Base-by-base conservation (phyloP, 2,797 vertebrate species). In the Hirundo rustica region DNA sequence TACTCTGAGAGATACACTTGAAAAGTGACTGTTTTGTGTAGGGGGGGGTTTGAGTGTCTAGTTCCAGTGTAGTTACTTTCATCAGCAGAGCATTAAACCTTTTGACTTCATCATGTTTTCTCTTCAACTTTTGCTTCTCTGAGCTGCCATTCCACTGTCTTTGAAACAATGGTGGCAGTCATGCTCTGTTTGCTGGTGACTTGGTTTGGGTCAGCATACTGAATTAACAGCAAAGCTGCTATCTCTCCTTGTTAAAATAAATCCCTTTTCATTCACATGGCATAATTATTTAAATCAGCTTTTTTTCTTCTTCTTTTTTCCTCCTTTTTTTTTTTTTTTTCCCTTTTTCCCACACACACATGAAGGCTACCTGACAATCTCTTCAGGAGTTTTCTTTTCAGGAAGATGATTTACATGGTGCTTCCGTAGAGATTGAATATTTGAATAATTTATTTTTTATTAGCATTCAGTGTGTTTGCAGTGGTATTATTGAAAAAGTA, bases 381-480 rank as follows among this genome's bases (percentile, higher is more conserved):
- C 66, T 81, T 84, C 51, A 84, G 48, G 85, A 96, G 76, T 88
- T 94, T 94, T 91, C 66, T 89, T 93, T 92, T 88, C 85, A 90
- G 67, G 87, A 92, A 70, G 62, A 47, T 92, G 67, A 88, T 92
- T 95, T 77, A 47, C 5, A 5, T 86, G 55, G 29, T 53, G 55
- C 76, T 83, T 96, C 87, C 1, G 4, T 71, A 89, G 88, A 95
- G 89, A 70, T 55, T 4, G 13, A 88, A 64, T 92, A 85, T 93
- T 92, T 95, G 82, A 93, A 93, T 95, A 94, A 85, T 91, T 92
- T 94, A 92, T 96, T 96, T 96, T 92, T 96, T 96, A 84, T 91
- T 92, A 94, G 58, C 67, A 92, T 94, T 92, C 91, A 79, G 14
- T 70, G 48, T 89, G 60, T 96, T 96, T 88, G 82, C 83, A 90